phyloP scores from a whole-genome alignment of 2,888 invertebrate genomes.

The Erebia epiphron region DNA sequence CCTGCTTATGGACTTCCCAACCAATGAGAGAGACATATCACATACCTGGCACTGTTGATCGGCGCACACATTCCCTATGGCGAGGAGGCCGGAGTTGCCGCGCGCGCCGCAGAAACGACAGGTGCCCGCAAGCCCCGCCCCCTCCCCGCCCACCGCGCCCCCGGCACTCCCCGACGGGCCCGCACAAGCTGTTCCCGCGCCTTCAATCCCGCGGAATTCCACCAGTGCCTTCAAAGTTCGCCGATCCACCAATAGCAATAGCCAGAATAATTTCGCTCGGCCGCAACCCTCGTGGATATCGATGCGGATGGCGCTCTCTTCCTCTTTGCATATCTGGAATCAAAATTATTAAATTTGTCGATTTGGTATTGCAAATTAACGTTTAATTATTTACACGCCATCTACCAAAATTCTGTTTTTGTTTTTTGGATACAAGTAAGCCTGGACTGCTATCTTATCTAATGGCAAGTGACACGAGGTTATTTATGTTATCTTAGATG shows the following conservation, averaged over 20 bases:
- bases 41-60: constrained; percentile 95
- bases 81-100: constrained; percentile 91
- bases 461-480: too few species aligned
- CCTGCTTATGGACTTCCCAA: too few species aligned
- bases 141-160: constrained; percentile 42
- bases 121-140: constrained; percentile 84
- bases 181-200: constrained; percentile 49
- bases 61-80: constrained; percentile 96
- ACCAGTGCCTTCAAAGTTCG: constrained; percentile 94
- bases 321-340: constrained; percentile 93
- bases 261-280: constrained; percentile 97
- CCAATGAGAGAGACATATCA: too few species aligned
- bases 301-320: constrained; percentile 97
- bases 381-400: too few species aligned
- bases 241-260: constrained; percentile 95
- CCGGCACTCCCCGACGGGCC: constrained; percentile 46
- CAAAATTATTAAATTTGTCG: neutral
- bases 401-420: too few species aligned
- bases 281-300: constrained; percentile 99
- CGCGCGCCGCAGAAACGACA: constrained; percentile 96
- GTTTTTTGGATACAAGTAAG: too few species aligned
- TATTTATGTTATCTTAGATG: too few species aligned
- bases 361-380: too few species aligned
- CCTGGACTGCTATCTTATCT: too few species aligned
- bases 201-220: constrained; percentile 91